Evolutionary conservation across 2,888 invertebrate species (phyloP), one percentile per base, ranked within the genome.

Genomic region (Adineta ricciae): DNA sequence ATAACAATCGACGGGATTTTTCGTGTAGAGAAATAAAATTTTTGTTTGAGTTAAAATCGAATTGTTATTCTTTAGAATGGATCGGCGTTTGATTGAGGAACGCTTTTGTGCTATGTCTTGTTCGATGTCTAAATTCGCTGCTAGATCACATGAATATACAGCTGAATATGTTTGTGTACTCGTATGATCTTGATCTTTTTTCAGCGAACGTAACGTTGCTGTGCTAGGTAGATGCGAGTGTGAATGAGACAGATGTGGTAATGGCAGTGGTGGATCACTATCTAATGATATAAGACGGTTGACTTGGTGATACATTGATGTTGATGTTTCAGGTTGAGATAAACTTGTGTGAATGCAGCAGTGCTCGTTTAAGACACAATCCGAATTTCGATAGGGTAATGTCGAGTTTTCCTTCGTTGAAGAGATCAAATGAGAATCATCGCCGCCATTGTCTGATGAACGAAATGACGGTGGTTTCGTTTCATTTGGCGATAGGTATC

Each of bases 121-220:
- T 19, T 78, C 78, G 3, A 41, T 41, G n/a, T 78, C 78, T n/a
- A 78, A 78, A 41, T 38, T 78, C 1, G 38, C 41, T 3, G 41
- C 78, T 24, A 78, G 41, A 41, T 78, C 78, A 41, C 78, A 78
- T 78, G 78, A 78, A 78, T 78, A 78, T 41, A 78, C 78, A 24
- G 78, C 78, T 41, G 78, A 78, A 41, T 78, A 78, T 78, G 78
- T 78, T 78, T 78, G 78, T 41, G 41, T 8, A 41, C 38, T 78
- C n/a, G 41, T 41, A 78, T 78, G 38, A 41, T 78, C 78, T 0
- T 11, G 0, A 41, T 78, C 41, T 38, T 78, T 78, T 78, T 78
- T 78, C 3, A 78, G n/a, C 41, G 78, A 78, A n/a, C 78, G 38
- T 41, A 78, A 78, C n/a, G 78, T 78, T 78, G 41, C 24, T 41